Base-by-base conservation (phyloP, 1,140 invertebrate species). In the Anastrepha obliqua region DNA sequence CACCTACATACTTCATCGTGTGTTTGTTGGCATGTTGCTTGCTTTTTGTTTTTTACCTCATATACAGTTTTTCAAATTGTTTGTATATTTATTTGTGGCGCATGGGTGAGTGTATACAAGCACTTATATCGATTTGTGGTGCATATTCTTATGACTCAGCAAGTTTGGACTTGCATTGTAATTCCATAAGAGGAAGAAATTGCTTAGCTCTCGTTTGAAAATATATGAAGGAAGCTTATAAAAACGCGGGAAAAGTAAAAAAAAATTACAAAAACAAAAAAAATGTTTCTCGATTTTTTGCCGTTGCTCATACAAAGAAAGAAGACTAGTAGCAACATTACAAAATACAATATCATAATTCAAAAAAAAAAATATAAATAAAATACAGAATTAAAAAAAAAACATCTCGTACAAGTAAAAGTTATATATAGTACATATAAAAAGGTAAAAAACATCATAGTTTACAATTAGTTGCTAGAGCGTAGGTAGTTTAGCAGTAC, bases 271-370 rank as follows among this genome's bases (percentile, higher is more conserved):
- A 9, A 39, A 20, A n/a, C 9, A 17, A 81, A 58, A 55, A 55
- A 58, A 8, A 9, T 29, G 6, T 47, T 62, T 62, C 20, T 81
- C 47, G 20, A n/a, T 81, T 20, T 51, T 47, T 20, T n/a, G 70
- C 90, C 91, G 92, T 93, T 93, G 92, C 92, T 93, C 92, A 91
- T 92, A 92, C 92, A 92, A 91, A 90, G 86, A 87, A 90, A 93
- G 92, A 93, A 93, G 92, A 93, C 92, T 93, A 93, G 92, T 93
- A 93, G 92, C 92, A 93, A 92, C 92, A 92, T 91, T 85, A 88
- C 90, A 87, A 74, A 39, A 70, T 87, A n/a, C 4, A 42, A 58
- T 70, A 44, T 1, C 29, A 67, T 67, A 39, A 7, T 55, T 81
- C 5, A 81, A 74, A 47, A 74, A 81, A 29, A 55, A 17, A 85